Evolutionary conservation across 2,888 invertebrate species (phyloP).

Genomic region (Acanthosepion lycidas): DNA sequence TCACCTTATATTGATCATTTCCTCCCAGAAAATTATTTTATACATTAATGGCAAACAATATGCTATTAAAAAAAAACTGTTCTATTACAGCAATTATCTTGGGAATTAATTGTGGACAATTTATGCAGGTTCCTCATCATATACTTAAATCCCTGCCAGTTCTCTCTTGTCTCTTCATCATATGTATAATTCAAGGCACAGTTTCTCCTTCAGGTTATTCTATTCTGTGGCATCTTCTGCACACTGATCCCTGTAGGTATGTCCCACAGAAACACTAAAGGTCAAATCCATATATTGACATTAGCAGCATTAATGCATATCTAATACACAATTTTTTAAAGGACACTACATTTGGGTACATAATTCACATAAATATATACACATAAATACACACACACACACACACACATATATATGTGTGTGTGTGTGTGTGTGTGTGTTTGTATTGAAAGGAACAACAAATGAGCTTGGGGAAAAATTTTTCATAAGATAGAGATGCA

Average conservation of each 20-base stretch:
- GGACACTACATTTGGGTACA: neutral
- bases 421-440: too few species aligned
- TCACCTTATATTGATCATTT: neutral
- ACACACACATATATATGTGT: too few species aligned
- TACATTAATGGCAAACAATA: neutral
- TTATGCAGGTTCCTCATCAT: neutral
- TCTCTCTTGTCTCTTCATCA: neutral
- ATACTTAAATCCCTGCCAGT: constrained; percentile 14
- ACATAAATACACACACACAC: too few species aligned
- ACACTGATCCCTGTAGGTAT: neutral
- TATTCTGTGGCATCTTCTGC: neutral
- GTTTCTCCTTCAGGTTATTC: neutral
- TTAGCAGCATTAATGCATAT: neutral
- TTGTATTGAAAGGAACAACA: neutral
- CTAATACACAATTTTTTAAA: neutral
- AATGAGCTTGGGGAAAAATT: neutral
- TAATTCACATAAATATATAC: neutral
- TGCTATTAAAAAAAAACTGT: neutral
- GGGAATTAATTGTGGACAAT: neutral
- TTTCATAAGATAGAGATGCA: too few species aligned
- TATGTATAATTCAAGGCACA: constrained; percentile 13
- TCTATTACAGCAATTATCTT: neutral
- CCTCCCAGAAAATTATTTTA: neutral
- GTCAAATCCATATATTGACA: constrained; percentile 22
- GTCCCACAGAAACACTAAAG: neutral